Base-by-base conservation (phyloP, 2,113 vertebrate genomes). In the Rhea americana region DNA sequence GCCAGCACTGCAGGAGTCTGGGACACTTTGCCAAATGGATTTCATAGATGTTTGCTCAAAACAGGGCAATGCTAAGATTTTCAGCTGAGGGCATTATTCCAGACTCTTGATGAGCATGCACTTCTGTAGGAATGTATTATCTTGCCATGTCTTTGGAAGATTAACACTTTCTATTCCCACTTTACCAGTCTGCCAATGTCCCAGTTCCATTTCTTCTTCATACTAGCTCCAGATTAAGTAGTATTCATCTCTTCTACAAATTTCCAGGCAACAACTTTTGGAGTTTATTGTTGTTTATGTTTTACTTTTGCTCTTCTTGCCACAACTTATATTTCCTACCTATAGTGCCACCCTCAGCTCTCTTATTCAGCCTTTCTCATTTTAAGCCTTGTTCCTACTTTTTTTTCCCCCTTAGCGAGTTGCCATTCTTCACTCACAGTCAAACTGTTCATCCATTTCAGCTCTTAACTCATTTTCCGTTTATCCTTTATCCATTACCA, bases 221-320 rank as follows among this genome's bases (percentile, higher is more conserved):
- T 10, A 39, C 5, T n/a, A 45, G 17, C 18, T 67, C 71, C 30
- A 39, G 17, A 15, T 72, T 62, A 47, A 45, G 8, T 19, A 78
- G 8, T 10, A 59, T 22, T 17, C 10, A 58, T 70, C 13, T 68
- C 17, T 62, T 55, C 25, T 28, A 4, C 53, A 28, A 58, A 41
- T 17, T 50, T 89, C 14, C 41, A 68, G 24, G 26, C 9, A 68
- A 5, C 6, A 21, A 5, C 10, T 47, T 68, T 47, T 7, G 0
- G 5, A 3, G 2, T 61, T 85, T 76, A 39, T 25, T 24, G 13
- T 14, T 65, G 3, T n/a, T 5, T 1, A 0, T 47, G 5, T 7
- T 71, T 30, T 32, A 37, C 4, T 67, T 75, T 72, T 15, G 77
- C 3, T 26, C 2, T 67, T 6, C 22, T 25, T 66, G n/a, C 11